Evolutionary conservation across 2,888 invertebrate species (phyloP), one percentile per base, ranked within the genome.

Genomic region (Oscheius sp.): DNA sequence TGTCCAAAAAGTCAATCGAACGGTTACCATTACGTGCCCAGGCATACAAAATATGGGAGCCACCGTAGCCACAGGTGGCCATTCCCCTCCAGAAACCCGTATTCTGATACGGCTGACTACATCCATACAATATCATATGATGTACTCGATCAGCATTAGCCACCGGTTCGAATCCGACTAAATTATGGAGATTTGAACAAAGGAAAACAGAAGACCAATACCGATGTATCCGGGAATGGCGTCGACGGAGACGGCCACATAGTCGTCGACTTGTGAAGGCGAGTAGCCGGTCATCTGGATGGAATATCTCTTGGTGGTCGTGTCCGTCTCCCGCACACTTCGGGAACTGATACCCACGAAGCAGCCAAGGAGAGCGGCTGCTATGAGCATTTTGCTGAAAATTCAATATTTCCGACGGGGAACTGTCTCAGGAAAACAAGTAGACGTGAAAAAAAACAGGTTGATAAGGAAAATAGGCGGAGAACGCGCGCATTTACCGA

Each of bases 71-170:
- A 45, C 90, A 90, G 21, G 90, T 86, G 52, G 85, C 86, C 76
- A 88, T 88, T 77, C 90, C 90, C 18, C 90, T 89, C 89, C 92
- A 92, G 75, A 88, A 88, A 70, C 92, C 91, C n/a, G 74, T 64
- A n/a, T 76, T 58, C 70, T 52, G 58, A 46, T 53, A 94, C n/a
- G 83, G 83, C 73, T 92, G 91, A 13, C 82, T 84, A 83, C 92
- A 92, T 27, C 91, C 91, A 83, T 91, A 92, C 29, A 92, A 85
- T n/a, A 92, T 88, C 87, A 92, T 91, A 86, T 92, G 92, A 86
- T 92, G 92, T 9, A 91, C 91, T 18, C 90, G 89, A 58, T 89
- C 89, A 76, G 90, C 91, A 79, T 90, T 89, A 12, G 91, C 91
- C 73, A 91, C 89, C 5, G 92, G 91, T 77, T 90, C 89, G 86